Evolutionary conservation across 2,113 vertebrate species (phyloP).

Genomic region (Regulus satrapa): DNA sequence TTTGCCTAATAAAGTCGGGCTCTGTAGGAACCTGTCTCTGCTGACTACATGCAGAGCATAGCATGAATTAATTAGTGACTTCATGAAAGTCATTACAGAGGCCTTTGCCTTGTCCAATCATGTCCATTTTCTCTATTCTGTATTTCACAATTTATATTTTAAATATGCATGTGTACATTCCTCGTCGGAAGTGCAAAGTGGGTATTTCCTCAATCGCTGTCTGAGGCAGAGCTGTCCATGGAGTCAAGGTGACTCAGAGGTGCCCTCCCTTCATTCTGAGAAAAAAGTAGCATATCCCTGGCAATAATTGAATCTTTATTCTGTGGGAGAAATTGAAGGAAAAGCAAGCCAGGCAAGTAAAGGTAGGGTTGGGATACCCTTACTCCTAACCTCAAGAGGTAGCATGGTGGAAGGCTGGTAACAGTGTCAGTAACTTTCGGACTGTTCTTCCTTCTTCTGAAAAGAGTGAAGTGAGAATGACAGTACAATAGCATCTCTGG

Average conservation of each 20-base stretch:
- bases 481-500: background rate
- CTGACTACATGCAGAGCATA: background rate
- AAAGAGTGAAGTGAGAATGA: background rate
- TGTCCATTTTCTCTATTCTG: background rate
- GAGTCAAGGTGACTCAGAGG: background rate
- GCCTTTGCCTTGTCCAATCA: background rate
- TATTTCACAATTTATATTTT: background rate
- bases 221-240: background rate
- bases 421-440: background rate
- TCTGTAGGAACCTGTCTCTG: background rate
- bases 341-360: background rate
- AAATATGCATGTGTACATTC: background rate
- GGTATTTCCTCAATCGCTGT: fast-evolving
- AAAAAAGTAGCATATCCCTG: background rate
- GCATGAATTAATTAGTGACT: background rate
- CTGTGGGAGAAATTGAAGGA: background rate
- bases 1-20: background rate
- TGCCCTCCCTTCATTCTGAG: background rate
- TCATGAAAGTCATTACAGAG: background rate
- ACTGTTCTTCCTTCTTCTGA: background rate
- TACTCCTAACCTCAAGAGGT: background rate
- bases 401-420: background rate
- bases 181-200: background rate
- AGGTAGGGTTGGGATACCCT: background rate
- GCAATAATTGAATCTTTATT: background rate